Conservation (phyloP, 2,113 vertebrate genomes). For the Rhadina sibilatrix region DNA sequence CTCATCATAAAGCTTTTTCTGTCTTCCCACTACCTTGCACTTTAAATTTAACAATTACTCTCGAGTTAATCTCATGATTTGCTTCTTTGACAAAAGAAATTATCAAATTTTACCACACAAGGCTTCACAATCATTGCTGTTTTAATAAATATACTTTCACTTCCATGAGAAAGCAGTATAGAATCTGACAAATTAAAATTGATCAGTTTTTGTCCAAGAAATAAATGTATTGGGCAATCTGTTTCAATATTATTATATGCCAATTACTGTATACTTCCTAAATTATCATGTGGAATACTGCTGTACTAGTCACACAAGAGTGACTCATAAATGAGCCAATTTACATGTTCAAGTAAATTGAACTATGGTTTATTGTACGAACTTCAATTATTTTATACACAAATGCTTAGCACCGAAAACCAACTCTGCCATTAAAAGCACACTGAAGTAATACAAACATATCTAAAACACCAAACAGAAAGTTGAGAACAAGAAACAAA, state of each 20-base stretch:
- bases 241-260: background rate
- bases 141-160: slow-evolving; percentile 17
- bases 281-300: background rate
- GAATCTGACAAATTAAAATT: slow-evolving; percentile 38
- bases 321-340: slow-evolving; percentile 24
- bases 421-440: background rate
- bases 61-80: slow-evolving; percentile 35
- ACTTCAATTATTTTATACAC: background rate
- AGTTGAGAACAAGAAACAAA: background rate
- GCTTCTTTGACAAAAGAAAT: slow-evolving; percentile 56
- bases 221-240: background rate
- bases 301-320: background rate
- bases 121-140: background rate
- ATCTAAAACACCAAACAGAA: background rate
- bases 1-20: slow-evolving; percentile 59
- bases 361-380: background rate
- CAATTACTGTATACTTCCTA: background rate
- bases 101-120: slow-evolving; percentile 10
- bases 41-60: slow-evolving; percentile 64
- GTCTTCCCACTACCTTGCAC: slow-evolving; percentile 50
- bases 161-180: background rate
- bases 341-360: slow-evolving; percentile 30
- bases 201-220: slow-evolving; percentile 2
- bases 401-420: background rate
- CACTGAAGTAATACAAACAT: background rate